These are phyloP conservation scores for Capromys pilorides DNA, from an alignment of 2,797 vertebrate species.

Conservation along the genomic window DNA sequence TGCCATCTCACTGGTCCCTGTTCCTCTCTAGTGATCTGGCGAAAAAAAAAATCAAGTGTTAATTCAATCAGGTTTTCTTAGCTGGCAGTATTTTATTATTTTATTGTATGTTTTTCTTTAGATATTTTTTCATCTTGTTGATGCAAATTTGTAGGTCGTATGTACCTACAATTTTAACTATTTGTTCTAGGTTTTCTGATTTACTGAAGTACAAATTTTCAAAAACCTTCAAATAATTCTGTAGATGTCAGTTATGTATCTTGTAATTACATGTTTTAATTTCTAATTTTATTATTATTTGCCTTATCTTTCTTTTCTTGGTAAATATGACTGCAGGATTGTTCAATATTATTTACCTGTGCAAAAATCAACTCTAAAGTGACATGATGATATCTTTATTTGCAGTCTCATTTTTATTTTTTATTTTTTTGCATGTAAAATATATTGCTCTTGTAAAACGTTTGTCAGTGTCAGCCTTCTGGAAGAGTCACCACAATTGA, in stretches of 20 bases:
- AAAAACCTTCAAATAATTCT: neutral
- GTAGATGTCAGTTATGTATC: neutral
- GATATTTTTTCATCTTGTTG: neutral
- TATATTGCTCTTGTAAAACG: too few relatives aligned
- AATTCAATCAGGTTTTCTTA: neutral
- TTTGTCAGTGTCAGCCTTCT: too few relatives aligned
- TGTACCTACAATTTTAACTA: too few relatives aligned
- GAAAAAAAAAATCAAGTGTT: neutral
- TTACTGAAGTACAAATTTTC: neutral
- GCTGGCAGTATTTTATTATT: neutral
- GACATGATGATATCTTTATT: too few relatives aligned
- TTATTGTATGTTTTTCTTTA: neutral
- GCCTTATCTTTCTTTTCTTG: neutral
- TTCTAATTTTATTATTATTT: neutral
- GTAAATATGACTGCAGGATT: neutral
- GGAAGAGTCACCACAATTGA: too few relatives aligned
- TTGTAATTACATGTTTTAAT: neutral
- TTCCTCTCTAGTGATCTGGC: neutral
- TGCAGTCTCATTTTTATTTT: too few relatives aligned
- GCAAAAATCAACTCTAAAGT: too few relatives aligned
- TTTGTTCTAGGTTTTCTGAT: neutral
- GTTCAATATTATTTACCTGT: neutral
- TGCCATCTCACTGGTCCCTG: too few relatives aligned
- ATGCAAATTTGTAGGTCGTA: neutral
- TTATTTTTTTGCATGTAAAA: too few relatives aligned